Base-by-base conservation (phyloP, 2,888 invertebrate species). In the Andrena hattorfiana region DNA sequence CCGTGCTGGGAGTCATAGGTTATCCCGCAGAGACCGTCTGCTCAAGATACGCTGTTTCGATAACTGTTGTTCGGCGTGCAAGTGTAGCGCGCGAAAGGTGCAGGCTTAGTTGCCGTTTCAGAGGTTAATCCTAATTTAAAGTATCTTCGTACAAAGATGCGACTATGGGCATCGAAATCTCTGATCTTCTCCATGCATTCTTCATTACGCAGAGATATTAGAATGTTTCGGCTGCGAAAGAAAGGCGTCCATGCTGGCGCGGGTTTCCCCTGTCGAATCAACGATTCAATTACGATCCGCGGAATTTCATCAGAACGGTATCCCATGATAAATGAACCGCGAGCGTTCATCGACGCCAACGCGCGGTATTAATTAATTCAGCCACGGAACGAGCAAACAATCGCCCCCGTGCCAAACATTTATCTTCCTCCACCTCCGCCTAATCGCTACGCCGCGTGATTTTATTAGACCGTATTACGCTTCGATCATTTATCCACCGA, bases 321-420 rank as follows among this genome's bases (percentile, higher is more conserved):
- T 13, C 28, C 51, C 10, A 8, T 64, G 72, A 73, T 64, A 64
- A 73, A 73, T 73, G 63, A 54, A 35, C 7, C 63, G 72, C 23
- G 49, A 51, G n/a, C 72, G 72, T 49, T 63, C 71, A 32, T 49
- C 63, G 51, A 59, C 69, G 69, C 54, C 30, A 20, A 35, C 62
- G 62, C 63, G 51, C 28, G 67, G 54, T 68, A 63, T 72, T 72
- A 72, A 72, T 72, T 72, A 63, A 72, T 72, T 72, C 72, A 32
- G 62, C 28, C 23, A 49, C 63, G 72, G 63, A 32, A 51, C 54
- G 32, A 35, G 64, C 72, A 73, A 73, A 73, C 72, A 71, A 62
- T 51, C 59, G 56, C n/a, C 69, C 13, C 59, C 35, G 35, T 26
- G 35, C 20, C 63, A 56, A 26, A 54, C 72, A 73, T 73, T 73